phyloP scores from a whole-genome alignment of 2,113 vertebrate genomes.

The Apeltes quadracus region DNA sequence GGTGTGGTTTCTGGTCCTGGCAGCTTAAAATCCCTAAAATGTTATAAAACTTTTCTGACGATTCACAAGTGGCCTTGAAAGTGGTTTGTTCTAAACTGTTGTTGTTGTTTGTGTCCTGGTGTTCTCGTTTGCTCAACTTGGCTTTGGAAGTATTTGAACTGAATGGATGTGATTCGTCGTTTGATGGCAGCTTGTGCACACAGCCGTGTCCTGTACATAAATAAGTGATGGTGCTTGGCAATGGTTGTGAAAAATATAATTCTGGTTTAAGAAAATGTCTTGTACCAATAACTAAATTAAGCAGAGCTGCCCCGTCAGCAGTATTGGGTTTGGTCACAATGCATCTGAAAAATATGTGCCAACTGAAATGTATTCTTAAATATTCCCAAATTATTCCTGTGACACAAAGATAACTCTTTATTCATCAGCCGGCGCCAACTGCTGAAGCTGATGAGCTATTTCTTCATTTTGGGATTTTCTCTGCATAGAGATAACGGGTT shows the following conservation, averaged over 20 bases:
- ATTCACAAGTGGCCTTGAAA: background rate
- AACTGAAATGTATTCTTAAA: background rate
- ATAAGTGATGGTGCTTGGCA: background rate
- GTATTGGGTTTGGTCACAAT: background rate
- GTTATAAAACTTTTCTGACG: background rate
- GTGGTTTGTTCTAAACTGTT: background rate
- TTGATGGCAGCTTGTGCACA: background rate
- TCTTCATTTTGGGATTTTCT: background rate
- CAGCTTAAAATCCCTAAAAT: background rate
- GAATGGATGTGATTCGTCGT: background rate
- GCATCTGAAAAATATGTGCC: background rate
- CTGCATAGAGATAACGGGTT: background rate
- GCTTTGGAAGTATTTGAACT: too few species aligned
- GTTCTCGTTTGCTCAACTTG: too few species aligned
- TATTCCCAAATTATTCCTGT: background rate
- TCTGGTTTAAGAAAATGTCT: too few species aligned
- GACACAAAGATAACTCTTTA: background rate
- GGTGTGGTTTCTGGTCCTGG: background rate
- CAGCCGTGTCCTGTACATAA: background rate
- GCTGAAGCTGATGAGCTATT: background rate
- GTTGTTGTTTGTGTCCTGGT: background rate
- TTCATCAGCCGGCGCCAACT: background rate
- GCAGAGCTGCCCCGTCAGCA: background rate
- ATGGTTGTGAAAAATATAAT: too few species aligned
- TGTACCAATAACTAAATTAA: too few species aligned